Evolutionary conservation across 2,888 invertebrate species (phyloP).

Genomic region (Punctoribates punctum): DNA sequence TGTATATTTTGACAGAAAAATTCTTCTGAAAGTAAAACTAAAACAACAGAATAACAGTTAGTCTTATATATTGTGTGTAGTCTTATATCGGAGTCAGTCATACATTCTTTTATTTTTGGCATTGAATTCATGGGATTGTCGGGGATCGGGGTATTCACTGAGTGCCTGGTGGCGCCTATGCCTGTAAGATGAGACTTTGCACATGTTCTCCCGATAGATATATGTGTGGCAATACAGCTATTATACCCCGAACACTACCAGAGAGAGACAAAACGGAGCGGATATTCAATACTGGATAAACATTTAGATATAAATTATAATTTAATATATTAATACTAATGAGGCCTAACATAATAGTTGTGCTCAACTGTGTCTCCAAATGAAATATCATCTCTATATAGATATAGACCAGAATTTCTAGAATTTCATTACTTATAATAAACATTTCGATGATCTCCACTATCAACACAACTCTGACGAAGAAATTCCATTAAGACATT

Average conservation of each 20-base stretch:
- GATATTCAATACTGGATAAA: neutral
- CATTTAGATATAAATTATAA: neutral
- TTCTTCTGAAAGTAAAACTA: neutral
- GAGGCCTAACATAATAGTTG: neutral
- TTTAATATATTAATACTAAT: constrained; percentile 11
- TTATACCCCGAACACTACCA: neutral
- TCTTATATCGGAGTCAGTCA: too few species aligned
- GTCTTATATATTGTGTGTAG: too few species aligned
- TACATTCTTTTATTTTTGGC: constrained; percentile 12
- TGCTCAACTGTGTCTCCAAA: neutral
- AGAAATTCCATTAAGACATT: too few species aligned
- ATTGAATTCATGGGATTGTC: neutral
- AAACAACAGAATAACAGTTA: neutral
- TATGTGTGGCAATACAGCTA: neutral
- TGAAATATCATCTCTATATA: neutral
- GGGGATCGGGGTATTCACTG: neutral
- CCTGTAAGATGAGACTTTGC: constrained; percentile 25
- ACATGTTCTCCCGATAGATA: neutral
- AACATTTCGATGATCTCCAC: too few species aligned
- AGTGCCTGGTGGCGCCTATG: neutral
- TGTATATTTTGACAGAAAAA: neutral
- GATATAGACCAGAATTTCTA: neutral
- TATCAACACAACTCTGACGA: too few species aligned
- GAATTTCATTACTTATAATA: too few species aligned
- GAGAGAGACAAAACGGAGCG: neutral